Evolutionary conservation across 2,113 vertebrate genomes (phyloP), one percentile per base, ranked within the genome.

Genomic region (Accipiter virgatus): DNA sequence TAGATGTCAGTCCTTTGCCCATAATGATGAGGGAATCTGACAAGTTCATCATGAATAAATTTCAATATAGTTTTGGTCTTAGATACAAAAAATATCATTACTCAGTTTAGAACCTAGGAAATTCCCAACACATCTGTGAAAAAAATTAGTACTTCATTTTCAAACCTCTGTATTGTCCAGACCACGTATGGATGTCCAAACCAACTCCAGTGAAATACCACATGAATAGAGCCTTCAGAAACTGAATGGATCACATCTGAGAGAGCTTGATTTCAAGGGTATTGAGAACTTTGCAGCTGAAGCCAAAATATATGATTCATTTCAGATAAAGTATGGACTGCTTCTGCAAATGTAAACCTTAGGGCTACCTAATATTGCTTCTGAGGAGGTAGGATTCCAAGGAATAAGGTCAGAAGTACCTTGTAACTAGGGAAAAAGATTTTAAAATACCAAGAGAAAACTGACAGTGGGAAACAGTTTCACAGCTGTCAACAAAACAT

Each of bases 261-360:
- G 75, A 91, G 40, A 66, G 50, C 42, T 92, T 62, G 16, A 20
- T 83, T 94, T 84, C 75, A 81, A 62, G 58, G 17, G 8, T 75
- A 90, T 25, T 63, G 47, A 82, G 36, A 90, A 88, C 22, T 77
- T 81, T 12, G 8, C 40, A n/a, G 47, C 8, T 87, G 77, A 92
- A 95, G 59, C 65, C 47, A 84, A 90, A 89, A 96, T 56, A 78
- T 93, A 63, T 71, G 59, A 92, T 84, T 88, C 50, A 74, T 90
- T 74, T 70, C 40, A 87, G 73, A 75, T 81, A 77, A 88, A 88
- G 74, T 61, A 88, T 43, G 27, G 55, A 73, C 36, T 86, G 87
- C 75, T 96, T 95, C 92, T 81, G 84, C 89, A 95, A 97, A 90
- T 88, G 21, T 81, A 96, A 93, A 67, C 29, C 70, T 93, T 56